Evolutionary conservation across 2,888 invertebrate genomes (phyloP), one percentile per base, ranked within the genome.

Genomic region (Scaptomyza flava): DNA sequence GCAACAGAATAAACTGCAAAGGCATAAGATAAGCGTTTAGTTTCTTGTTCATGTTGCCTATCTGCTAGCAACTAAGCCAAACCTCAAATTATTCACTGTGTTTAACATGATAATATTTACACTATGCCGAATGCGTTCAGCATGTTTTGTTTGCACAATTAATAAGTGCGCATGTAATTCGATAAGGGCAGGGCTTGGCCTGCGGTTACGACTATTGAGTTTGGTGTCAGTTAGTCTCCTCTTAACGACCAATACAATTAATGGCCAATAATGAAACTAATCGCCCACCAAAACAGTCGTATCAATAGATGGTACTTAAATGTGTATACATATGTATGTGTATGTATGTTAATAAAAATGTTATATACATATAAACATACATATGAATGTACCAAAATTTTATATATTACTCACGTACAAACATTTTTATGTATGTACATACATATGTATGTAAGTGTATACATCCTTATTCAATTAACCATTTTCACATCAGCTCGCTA

Each of bases 141-240:
- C 51, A 33, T n/a, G 27, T 33, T 54, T 46, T 84, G 60, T 87
- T 81, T 68, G 50, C 73, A 43, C 57, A 69, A 57, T 54, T 68
- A 87, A 77, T 83, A 73, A 72, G 61, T 46, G 45, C 48, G 48
- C 47, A 41, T 61, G 72, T 59, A 58, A 68, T 60, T 56, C 52
- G 36, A 64, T 61, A 64, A 54, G 42, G 42, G 9, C 20, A 48
- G 43, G 69, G 58, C 60, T 60, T 74, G 42, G 54, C 54, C 63
- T 52, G 62, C 36, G 43, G 62, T 47, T 53, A 41, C 8, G 12
- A 7, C 62, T 63, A 75, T 60, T 65, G 58, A 47, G 14, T 52
- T 60, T 27, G 57, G 54, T 65, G 59, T 17, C n/a, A 17, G 34
- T 50, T 50, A 30, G 38, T 38, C 38, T 38, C 38, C 48, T 30